These are phyloP conservation scores for Melanotaenia trifasciata DNA, from an alignment of 2,797 vertebrate species.

Conservation along the genomic window DNA sequence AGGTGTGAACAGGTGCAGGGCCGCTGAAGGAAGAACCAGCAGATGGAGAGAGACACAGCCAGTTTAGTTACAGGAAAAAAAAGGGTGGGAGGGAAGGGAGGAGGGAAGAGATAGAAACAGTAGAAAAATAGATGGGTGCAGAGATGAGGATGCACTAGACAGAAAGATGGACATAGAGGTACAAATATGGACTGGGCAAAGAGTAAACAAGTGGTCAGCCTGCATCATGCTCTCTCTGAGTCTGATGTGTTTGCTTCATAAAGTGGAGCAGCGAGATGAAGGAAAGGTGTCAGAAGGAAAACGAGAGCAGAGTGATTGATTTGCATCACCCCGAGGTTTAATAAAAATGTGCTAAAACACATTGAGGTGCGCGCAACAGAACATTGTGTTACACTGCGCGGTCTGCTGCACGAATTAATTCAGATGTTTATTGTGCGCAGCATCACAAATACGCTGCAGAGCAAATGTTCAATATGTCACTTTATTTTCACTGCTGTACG, in stretches of 20 bases:
- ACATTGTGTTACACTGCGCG: conserved; percentile 42
- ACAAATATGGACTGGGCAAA: conserved; percentile 71
- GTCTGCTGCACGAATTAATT: conserved; percentile 59
- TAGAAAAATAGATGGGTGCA: conserved; percentile 90
- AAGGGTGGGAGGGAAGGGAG: conserved; percentile 76
- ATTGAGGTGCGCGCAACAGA: conserved; percentile 67
- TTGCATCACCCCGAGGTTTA: conserved; percentile 67
- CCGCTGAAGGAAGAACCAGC: conserved; percentile 99
- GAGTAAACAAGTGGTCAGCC: conserved; percentile 84
- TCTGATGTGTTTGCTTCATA: conserved; percentile 57
- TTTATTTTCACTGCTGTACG: conserved; percentile 47
- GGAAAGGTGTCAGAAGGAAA: conserved; percentile 44
- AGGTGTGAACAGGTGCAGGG: conserved; percentile 99
- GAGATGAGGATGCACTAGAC: conserved; percentile 86
- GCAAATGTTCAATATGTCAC: conserved; percentile 73
- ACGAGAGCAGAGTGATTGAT: conserved; percentile 66
- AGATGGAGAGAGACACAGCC: conserved; percentile 99
- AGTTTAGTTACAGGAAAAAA: conserved; percentile 99
- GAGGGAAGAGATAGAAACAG: conserved; percentile 82
- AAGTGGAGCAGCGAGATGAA: conserved; percentile 44
- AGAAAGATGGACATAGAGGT: conserved; percentile 61
- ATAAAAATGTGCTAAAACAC: conserved; percentile 78
- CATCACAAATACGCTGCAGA: conserved; percentile 39
- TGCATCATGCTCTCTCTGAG: conserved; percentile 61
- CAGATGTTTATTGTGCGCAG: conserved; percentile 68